Conservation (phyloP, 2,888 invertebrate species). For the Mongoloraphidia duomilia region DNA sequence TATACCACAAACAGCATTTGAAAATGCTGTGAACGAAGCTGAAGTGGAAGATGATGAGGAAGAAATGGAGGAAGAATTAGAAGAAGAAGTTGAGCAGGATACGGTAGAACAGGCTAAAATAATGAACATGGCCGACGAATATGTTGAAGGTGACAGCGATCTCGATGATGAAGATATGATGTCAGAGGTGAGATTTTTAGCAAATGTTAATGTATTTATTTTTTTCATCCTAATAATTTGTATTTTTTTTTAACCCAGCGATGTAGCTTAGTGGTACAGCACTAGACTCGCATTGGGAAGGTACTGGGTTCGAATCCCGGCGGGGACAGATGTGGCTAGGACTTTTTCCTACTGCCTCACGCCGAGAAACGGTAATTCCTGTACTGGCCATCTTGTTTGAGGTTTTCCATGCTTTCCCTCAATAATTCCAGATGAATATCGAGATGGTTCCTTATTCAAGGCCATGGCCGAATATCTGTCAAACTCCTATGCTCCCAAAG, state of each 20-base stretch:
- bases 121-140: constrained; percentile 45
- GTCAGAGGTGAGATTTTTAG: constrained; percentile 15
- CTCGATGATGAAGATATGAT: constrained; percentile 27
- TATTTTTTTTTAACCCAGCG: neutral
- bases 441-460: too few relatives aligned
- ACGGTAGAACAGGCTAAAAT: constrained; percentile 39
- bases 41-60: constrained; percentile 42
- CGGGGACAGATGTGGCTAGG: too few relatives aligned
- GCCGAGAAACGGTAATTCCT: too few relatives aligned
- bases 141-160: constrained; percentile 59
- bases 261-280: too few relatives aligned
- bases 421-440: too few relatives aligned
- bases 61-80: constrained; percentile 36
- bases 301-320: too few relatives aligned
- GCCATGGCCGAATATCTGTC: too few relatives aligned
- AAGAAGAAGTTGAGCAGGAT: constrained; percentile 43
- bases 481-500: too few relatives aligned
- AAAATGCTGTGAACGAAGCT: constrained; percentile 79
- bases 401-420: too few relatives aligned
- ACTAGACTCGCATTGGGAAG: too few relatives aligned
- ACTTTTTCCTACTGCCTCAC: too few relatives aligned
- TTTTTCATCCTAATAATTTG: neutral
- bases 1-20: constrained; percentile 90
- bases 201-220: constrained; percentile 30
- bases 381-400: too few relatives aligned